Evolutionary conservation across 1,140 invertebrate species (phyloP), one percentile per base, ranked within the genome.

Genomic region (Neodiprion fabricii): DNA sequence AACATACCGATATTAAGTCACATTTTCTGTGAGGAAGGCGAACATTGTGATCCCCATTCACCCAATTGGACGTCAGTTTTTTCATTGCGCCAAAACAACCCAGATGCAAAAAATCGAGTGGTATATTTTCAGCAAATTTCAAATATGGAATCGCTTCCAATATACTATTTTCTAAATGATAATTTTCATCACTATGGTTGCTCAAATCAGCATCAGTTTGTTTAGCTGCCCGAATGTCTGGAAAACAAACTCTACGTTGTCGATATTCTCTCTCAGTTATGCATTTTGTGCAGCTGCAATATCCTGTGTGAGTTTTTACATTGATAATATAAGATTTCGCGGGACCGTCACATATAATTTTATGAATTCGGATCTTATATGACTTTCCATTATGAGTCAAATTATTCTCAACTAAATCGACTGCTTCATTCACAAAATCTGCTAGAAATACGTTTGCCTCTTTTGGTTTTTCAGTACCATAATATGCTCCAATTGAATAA

Each of bases 71-170:
- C 47, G 79, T 49, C 14, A 82, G 69, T 75, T 81, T 78, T 72
- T 72, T 76, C 68, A 78, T 80, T 3, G 80, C 77, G 2, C 80
- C 81, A n/a, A 82, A 76, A 61, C 80, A 82, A 11, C 82, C 68
- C 10, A 71, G 67, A 72, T 81, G 78, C 75, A 79, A 79, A 70
- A 80, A 82, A 73, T 82, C 81, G 9, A 79, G 28, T n/a, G 78
- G 77, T 72, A 81, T 77, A 72, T 79, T 73, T 21, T 71, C 68
- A 9, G 79, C 50, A 40, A 40, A 40, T 65, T 79, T 72, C 61
- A 74, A 75, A 21, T 79, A 70, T 72, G 72, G 50, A 10, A 79
- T 49, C 11, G 61, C 53, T 69, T 67, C 65, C 28, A 79, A 74
- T 47, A 73, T 71, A 14, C 75, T 73, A 12, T 28, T 28, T 1